These are phyloP conservation scores for Burhinus bistriatus DNA, from an alignment of 2,113 vertebrate genomes.

Conservation along the genomic window DNA sequence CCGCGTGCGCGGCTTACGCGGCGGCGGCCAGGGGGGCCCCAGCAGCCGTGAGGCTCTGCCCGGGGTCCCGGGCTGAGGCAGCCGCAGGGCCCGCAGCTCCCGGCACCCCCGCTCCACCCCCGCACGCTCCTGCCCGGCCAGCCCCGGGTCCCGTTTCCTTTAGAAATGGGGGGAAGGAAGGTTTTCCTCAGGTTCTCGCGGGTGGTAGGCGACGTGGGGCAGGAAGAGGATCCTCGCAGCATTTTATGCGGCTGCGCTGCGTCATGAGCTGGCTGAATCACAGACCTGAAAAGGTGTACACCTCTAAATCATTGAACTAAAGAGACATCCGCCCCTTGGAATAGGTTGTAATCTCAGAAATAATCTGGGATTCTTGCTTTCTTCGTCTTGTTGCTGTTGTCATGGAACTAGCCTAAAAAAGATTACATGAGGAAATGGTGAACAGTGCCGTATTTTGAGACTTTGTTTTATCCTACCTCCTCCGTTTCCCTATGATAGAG, in stretches of 20 bases:
- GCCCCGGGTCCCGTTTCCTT: no score
- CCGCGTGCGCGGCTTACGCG: no score
- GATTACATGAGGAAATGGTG: accelerated
- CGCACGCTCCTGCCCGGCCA: no score
- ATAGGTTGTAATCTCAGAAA: not conserved
- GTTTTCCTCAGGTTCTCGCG: accelerated
- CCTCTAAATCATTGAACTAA: not conserved
- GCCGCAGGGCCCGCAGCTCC: no score
- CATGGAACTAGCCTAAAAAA: not conserved
- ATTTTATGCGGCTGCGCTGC: accelerated
- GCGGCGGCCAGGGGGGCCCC: no score
- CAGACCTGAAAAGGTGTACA: accelerated
- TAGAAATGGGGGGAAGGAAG: accelerated
- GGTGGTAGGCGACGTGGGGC: no score
- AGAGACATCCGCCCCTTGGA: accelerated
- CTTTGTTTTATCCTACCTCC: not conserved
- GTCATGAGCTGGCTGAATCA: accelerated
- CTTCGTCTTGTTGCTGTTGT: accelerated
- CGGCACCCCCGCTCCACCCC: no score
- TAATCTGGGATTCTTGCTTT: accelerated
- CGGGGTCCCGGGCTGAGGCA: no score
- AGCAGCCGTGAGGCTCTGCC: no score
- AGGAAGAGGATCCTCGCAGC: no score
- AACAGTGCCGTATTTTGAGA: accelerated
- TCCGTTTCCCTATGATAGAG: accelerated